Conservation (phyloP, 1,140 invertebrate genomes). For the Heliconius hermathena region DNA sequence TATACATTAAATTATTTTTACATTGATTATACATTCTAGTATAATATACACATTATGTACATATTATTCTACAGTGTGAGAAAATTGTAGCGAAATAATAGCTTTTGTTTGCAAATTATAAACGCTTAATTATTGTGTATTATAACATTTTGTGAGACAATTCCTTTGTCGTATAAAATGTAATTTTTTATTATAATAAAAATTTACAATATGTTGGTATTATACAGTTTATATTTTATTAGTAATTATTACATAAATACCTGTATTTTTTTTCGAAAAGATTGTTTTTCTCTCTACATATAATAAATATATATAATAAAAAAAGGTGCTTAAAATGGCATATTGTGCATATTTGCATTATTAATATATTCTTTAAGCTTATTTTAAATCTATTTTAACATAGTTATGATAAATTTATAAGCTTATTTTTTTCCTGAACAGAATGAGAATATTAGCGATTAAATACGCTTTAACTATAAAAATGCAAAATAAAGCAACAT, state of each 20-base stretch:
- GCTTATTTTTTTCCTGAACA: no score
- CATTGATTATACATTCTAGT: neutral
- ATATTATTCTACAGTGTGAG: neutral
- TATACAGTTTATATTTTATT: neutral
- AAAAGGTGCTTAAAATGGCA: neutral
- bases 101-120: constrained; percentile 47
- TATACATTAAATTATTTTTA: neutral
- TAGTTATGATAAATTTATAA: no score
- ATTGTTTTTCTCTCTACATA: neutral
- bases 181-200: neutral
- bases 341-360: neutral
- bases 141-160: constrained; percentile 25
- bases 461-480: no score
- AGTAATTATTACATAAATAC: neutral
- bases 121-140: constrained; percentile 42
- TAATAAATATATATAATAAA: neutral
- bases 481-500: no score
- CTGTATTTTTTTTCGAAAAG: neutral
- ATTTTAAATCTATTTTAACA: no score
- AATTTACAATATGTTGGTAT: neutral
- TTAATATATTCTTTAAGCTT: no score
- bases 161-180: neutral
- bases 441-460: no score
- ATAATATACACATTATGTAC: neutral
- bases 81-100: constrained; percentile 19